Percentiles rank a stretch among this genome's conserved stretches.
Evolutionary conservation across 2,113 vertebrate species (phyloP).

Genomic region (Geothlypis trichas): DNA sequence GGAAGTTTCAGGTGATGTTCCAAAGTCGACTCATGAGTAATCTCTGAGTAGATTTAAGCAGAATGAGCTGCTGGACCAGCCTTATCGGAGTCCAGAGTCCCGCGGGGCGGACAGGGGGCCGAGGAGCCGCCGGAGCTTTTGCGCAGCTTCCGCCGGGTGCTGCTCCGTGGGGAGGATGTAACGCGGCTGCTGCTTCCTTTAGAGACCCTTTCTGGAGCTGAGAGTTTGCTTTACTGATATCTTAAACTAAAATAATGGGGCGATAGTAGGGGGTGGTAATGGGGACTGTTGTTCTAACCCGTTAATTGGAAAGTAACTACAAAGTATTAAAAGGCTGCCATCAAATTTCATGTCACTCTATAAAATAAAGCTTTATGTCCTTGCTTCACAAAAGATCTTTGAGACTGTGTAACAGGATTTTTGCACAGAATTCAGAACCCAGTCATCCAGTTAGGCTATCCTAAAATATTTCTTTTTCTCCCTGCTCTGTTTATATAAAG

Average conservation of each 20-base stretch:
- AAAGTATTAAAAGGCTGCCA: neutral
- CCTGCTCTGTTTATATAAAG: neutral
- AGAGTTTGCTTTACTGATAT: neutral
- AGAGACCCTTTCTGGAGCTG: no score
- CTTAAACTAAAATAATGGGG: neutral
- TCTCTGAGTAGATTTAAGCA: neutral
- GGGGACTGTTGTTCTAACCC: neutral
- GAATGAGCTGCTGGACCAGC: fast-evolving
- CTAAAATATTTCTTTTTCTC: neutral
- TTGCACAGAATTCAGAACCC: neutral
- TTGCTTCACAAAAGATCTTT: neutral
- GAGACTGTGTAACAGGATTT: neutral
- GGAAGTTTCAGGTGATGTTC: neutral
- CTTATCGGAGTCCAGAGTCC: neutral
- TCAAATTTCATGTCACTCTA: neutral
- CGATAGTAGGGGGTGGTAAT: neutral
- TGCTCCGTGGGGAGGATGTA: neutral
- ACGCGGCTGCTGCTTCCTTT: neutral
- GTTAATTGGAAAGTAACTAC: neutral
- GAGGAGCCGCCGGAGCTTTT: neutral
- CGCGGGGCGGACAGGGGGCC: neutral
- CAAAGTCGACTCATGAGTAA: neutral
- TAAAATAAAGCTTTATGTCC: neutral
- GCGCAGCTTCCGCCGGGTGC: neutral
- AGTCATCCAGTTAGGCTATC: neutral